These are phyloP conservation scores for Ctenopoma multispine DNA, from an alignment of 2,797 vertebrate genomes.

Conservation along the genomic window DNA sequence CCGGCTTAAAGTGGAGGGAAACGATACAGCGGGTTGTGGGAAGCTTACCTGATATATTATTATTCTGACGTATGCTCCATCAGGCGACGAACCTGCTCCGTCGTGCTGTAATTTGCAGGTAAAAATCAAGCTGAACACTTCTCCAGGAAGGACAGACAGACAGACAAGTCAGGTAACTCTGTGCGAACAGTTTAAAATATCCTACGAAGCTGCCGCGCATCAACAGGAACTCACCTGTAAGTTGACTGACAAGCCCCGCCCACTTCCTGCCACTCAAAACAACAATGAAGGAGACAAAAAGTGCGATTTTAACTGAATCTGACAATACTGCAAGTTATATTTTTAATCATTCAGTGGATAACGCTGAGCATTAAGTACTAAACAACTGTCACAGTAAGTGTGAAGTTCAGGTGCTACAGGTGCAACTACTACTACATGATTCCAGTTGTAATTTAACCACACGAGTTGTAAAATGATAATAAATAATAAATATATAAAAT, in stretches of 20 bases:
- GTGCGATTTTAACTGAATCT: not conserved
- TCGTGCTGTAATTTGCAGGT: not conserved
- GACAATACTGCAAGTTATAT: not conserved
- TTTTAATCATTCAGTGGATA: not conserved
- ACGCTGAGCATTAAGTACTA: too few species aligned
- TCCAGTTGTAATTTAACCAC: too few species aligned
- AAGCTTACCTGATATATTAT: constrained; percentile 4
- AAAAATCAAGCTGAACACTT: not conserved
- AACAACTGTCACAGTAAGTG: too few species aligned
- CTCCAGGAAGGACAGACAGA: not conserved
- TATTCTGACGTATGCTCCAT: not conserved
- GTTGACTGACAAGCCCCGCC: constrained; percentile 27
- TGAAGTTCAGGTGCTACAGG: too few species aligned
- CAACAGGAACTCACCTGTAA: not conserved
- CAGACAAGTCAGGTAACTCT: too few species aligned
- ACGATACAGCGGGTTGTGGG: too few species aligned
- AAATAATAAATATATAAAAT: too few species aligned
- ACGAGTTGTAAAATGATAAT: too few species aligned
- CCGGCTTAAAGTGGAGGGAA: too few species aligned
- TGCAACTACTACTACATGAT: too few species aligned
- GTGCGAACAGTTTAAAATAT: not conserved
- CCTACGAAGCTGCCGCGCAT: accelerated
- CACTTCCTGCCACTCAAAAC: not conserved
- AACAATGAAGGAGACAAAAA: not conserved
- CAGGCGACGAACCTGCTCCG: not conserved